Evolutionary conservation across 2,888 invertebrate genomes (phyloP).

Genomic region (Hecatera dysodea): DNA sequence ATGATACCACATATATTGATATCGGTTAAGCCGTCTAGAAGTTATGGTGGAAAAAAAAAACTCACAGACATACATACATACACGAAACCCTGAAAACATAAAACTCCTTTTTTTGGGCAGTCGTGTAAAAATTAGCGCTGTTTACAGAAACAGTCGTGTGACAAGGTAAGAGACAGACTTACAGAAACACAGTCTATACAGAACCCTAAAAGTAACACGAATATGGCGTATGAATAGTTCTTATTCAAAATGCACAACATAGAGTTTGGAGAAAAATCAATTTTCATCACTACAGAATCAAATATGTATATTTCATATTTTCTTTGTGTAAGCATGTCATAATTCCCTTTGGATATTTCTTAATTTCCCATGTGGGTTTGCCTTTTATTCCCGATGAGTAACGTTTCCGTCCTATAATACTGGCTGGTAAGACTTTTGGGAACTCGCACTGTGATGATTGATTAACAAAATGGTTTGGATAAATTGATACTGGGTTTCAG

Average conservation of each 20-base stretch:
- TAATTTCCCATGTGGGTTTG: slow-evolving; percentile 34
- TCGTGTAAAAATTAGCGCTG: too few species aligned
- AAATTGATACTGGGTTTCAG: background rate
- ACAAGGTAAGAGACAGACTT: background rate
- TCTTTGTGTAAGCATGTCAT: slow-evolving; percentile 8
- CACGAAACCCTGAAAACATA: too few species aligned
- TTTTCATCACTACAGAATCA: background rate
- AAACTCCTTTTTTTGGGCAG: too few species aligned
- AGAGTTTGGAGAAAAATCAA: background rate
- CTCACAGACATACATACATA: too few species aligned
- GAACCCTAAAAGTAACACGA: too few species aligned
- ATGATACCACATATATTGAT: too few species aligned
- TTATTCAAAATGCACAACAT: background rate
- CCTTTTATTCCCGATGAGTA: slow-evolving; percentile 10
- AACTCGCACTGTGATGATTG: slow-evolving; percentile 3
- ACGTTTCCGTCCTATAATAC: background rate
- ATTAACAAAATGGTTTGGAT: slow-evolving; percentile 1
- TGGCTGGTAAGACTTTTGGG: slow-evolving; percentile 1
- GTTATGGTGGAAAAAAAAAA: too few species aligned
- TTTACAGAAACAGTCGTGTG: background rate
- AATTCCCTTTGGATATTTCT: slow-evolving; percentile 5
- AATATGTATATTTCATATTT: slow-evolving; percentile 1
- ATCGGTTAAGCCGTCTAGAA: too few species aligned
- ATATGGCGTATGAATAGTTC: background rate
- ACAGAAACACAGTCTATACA: background rate